These are phyloP conservation scores for Gambusia affinis DNA, from an alignment of 2,113 vertebrate genomes.

Conservation along the genomic window DNA sequence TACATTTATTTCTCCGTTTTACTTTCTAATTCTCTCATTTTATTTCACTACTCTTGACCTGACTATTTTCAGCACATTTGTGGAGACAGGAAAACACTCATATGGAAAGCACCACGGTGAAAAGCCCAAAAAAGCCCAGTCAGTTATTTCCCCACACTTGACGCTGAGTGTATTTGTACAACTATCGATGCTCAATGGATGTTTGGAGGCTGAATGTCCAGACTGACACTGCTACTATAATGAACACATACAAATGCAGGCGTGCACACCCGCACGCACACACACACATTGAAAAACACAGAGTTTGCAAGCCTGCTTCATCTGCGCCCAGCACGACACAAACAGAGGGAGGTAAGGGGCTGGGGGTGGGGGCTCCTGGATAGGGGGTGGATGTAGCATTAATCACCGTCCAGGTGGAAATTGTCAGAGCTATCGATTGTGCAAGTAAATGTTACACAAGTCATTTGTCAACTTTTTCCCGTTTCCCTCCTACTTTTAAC, in stretches of 20 bases:
- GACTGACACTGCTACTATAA: slow-evolving; percentile 28
- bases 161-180: slow-evolving; percentile 40
- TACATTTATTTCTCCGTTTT: slow-evolving; percentile 71
- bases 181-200: slow-evolving; percentile 34
- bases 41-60: slow-evolving; percentile 58
- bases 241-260: slow-evolving; percentile 1
- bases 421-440: slow-evolving; percentile 93
- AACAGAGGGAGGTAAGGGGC: slow-evolving; percentile 61
- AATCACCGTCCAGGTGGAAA: slow-evolving; percentile 93
- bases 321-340: slow-evolving; percentile 72
- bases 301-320: slow-evolving; percentile 68
- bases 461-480: slow-evolving; percentile 92
- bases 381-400: slow-evolving; percentile 82
- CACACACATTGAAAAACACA: slow-evolving; percentile 14
- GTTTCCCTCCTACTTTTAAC: slow-evolving; percentile 3
- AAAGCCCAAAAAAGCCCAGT: slow-evolving; percentile 38
- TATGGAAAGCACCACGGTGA: slow-evolving; percentile 43
- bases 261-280: slow-evolving; percentile 17
- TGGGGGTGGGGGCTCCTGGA: slow-evolving; percentile 66
- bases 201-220: slow-evolving; percentile 45
- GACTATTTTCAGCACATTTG: slow-evolving; percentile 72
- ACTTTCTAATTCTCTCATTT: slow-evolving; percentile 51
- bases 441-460: slow-evolving; percentile 94
- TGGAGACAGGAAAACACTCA: slow-evolving; percentile 50
- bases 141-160: slow-evolving; percentile 48